Evolutionary conservation across 2,888 invertebrate species (phyloP).

Genomic region (Labia minor): DNA sequence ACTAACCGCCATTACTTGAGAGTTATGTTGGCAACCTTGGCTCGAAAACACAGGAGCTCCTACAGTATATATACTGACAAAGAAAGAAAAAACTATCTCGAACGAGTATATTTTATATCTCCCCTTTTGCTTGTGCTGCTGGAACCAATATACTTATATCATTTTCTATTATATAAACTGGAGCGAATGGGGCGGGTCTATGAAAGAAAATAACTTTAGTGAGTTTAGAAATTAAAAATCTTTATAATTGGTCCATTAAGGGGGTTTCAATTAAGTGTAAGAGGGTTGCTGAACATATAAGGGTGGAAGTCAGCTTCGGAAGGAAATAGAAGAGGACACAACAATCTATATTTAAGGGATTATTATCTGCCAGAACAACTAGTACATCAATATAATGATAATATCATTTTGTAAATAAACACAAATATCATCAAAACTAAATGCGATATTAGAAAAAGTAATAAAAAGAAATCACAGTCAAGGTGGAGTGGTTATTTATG

Average conservation of each 20-base stretch:
- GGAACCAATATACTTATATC: neutral
- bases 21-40: conserved; percentile 4
- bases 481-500: neutral
- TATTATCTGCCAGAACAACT: too few relatives aligned
- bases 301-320: too few relatives aligned
- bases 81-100: conserved; percentile 8
- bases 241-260: neutral
- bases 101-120: conserved; percentile 13
- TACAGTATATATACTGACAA: too few relatives aligned
- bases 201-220: conserved; percentile 4
- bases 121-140: neutral
- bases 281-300: neutral
- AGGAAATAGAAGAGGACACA: too few relatives aligned
- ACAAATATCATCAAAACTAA: too few relatives aligned
- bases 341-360: too few relatives aligned
- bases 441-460: neutral
- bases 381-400: too few relatives aligned
- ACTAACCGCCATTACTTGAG: conserved; percentile 5
- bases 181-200: neutral
- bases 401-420: too few relatives aligned
- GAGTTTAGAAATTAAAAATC: neutral
- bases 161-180: conserved; percentile 4
- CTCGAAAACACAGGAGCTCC: conserved; percentile 1
- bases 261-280: neutral
- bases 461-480: neutral